Evolutionary conservation across 2,113 vertebrate genomes (phyloP).

Genomic region (Puffinus mauretanicus): DNA sequence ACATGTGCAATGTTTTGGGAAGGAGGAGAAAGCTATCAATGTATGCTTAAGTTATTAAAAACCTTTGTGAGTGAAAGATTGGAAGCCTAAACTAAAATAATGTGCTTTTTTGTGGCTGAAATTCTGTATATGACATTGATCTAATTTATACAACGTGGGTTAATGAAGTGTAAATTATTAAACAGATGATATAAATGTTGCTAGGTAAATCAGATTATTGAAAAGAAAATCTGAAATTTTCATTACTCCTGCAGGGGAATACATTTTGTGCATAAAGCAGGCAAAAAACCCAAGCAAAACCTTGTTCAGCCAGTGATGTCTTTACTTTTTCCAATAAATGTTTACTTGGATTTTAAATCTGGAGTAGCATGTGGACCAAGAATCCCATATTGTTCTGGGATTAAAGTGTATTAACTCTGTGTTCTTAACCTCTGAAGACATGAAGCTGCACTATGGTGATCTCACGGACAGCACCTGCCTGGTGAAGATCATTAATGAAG

Average conservation of each 20-base stretch:
- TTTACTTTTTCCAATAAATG: neutral
- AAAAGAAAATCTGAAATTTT: neutral
- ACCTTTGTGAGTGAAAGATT: neutral
- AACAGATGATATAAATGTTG: neutral
- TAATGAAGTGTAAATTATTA: neutral
- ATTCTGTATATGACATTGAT: neutral
- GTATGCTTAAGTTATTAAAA: neutral
- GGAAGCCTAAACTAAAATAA: neutral
- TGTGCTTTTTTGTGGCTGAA: neutral
- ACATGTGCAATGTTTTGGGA: neutral
- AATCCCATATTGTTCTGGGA: neutral
- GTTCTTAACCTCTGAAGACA: constrained; percentile 79
- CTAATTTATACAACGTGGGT: neutral
- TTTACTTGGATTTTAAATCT: neutral
- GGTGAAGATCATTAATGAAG: constrained; percentile 97
- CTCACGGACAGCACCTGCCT: constrained; percentile 98
- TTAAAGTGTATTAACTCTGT: constrained; percentile 2
- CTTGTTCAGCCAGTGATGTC: neutral
- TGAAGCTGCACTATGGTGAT: constrained; percentile 97
- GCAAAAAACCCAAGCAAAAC: neutral
- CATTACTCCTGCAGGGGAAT: neutral
- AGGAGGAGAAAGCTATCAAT: neutral
- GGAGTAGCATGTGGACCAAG: neutral
- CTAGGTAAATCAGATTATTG: neutral
- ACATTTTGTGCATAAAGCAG: neutral